Conservation (phyloP, 2,888 invertebrate genomes). For the Nephrotoma guestfalica region DNA sequence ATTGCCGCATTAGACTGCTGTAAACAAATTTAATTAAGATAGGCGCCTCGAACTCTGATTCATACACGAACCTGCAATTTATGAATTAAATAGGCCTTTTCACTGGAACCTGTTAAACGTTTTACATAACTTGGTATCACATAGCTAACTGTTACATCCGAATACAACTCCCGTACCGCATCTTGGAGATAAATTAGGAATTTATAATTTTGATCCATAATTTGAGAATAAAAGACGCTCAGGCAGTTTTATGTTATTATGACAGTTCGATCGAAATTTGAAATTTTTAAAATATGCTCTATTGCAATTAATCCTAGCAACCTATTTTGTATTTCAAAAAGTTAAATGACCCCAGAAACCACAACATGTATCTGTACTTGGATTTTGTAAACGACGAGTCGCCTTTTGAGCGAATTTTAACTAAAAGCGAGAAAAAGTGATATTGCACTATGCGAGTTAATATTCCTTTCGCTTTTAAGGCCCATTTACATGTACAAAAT, state of each 20-base stretch:
- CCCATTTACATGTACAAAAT: no score
- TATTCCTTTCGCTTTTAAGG: no score
- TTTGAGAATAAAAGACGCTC: not conserved
- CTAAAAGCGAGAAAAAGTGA: no score
- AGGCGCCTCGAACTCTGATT: not conserved
- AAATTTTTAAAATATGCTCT: not conserved
- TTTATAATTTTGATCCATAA: not conserved
- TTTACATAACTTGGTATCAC: not conserved
- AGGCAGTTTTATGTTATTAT: not conserved
- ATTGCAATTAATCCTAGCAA: not conserved
- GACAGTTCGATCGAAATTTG: not conserved
- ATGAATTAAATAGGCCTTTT: not conserved
- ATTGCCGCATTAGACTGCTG: not conserved
- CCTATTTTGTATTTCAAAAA: not conserved
- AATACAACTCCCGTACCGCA: not conserved
- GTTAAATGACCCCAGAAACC: not conserved
- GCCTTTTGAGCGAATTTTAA: no score
- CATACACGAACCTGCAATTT: not conserved
- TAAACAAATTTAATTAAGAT: not conserved
- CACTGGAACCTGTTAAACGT: not conserved
- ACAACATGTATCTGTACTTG: not conserved
- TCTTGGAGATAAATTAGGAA: not conserved
- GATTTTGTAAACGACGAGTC: not conserved
- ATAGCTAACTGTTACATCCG: not conserved
- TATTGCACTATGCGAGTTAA: no score